These are phyloP conservation scores for Semicossyphus pulcher DNA, from an alignment of 2,113 vertebrate genomes.

Conservation along the genomic window DNA sequence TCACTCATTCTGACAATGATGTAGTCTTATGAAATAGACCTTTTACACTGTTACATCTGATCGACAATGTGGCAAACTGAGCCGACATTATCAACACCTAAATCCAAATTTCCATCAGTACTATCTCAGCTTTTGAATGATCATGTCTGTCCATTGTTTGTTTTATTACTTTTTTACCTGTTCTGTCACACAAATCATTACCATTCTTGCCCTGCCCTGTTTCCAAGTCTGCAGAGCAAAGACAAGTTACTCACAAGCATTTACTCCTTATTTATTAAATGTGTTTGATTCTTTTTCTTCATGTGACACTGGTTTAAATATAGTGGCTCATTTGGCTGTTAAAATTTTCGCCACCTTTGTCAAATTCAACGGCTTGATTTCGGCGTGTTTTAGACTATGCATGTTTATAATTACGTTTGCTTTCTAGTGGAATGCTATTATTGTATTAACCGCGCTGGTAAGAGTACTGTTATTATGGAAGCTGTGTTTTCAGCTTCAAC, in stretches of 20 bases:
- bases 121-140: background rate
- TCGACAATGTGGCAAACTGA: background rate
- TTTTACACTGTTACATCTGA: constrained; percentile 40
- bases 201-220: constrained; percentile 1
- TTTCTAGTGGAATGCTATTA: constrained; percentile 49
- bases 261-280: constrained; percentile 58
- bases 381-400: constrained; percentile 56
- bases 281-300: constrained; percentile 36
- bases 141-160: background rate
- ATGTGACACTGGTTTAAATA: constrained; percentile 56
- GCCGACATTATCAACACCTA: background rate
- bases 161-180: background rate
- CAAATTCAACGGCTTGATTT: constrained; percentile 39
- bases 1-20: background rate
- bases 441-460: constrained; percentile 41
- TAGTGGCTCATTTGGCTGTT: constrained; percentile 46
- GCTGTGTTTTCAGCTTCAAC: constrained; percentile 25
- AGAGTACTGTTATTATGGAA: constrained; percentile 34
- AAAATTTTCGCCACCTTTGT: constrained; percentile 39
- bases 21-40: background rate
- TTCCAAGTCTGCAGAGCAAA: constrained; percentile 9
- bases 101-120: background rate
- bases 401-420: constrained; percentile 63
- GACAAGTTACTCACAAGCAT: constrained; percentile 32
- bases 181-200: background rate